phyloP scores from a whole-genome alignment of 2,888 invertebrate genomes.

The Drosophila tanythrix region DNA sequence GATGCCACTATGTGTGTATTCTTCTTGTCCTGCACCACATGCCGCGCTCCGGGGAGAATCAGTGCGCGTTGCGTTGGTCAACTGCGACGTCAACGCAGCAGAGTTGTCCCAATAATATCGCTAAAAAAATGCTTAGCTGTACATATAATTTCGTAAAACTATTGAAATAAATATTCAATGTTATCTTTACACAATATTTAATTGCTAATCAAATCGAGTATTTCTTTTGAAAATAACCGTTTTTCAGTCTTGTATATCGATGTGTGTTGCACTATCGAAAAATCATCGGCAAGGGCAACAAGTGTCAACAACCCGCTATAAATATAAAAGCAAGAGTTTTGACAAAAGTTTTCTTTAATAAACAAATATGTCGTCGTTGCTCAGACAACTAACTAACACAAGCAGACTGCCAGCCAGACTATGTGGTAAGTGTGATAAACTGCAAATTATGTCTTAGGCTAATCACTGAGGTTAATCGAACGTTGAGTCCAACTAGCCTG shows the following conservation, averaged over 20 bases:
- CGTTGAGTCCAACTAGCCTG: conserved; percentile 22
- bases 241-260: too few species aligned
- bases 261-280: background rate
- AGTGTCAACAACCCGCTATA: conserved; percentile 28
- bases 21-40: background rate
- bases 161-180: background rate
- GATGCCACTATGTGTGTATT: conserved; percentile 9
- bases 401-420: conserved; percentile 21
- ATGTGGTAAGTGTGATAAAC: conserved; percentile 36
- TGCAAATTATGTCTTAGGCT: background rate
- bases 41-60: background rate
- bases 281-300: conserved; percentile 1
- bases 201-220: background rate
- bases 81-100: conserved; percentile 17
- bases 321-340: conserved; percentile 17
- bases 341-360: conserved; percentile 1
- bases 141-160: background rate
- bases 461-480: background rate
- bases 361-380: conserved; percentile 44
- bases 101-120: background rate
- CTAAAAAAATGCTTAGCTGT: background rate
- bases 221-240: background rate
- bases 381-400: conserved; percentile 24
- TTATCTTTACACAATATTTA: background rate
- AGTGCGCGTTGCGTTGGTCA: conserved; percentile 10